Evolutionary conservation across 2,797 vertebrate species (phyloP).

Genomic region (Oreonectes daqikongensis): DNA sequence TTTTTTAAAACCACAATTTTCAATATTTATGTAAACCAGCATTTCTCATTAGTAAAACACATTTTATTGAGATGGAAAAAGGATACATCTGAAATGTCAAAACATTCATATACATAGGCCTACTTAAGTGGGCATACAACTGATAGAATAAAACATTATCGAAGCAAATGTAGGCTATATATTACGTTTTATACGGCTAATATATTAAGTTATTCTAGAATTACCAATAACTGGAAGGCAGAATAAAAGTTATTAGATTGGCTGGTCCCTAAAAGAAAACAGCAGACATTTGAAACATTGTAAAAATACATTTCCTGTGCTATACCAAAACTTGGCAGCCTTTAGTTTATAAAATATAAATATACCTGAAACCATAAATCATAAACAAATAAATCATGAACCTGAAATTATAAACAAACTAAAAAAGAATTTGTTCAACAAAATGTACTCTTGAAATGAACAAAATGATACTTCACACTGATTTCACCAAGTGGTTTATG

Average conservation of each 20-base stretch:
- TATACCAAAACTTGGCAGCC: neutral
- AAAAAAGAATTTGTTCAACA: constrained; percentile 5
- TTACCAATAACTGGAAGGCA: neutral
- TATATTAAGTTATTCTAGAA: neutral
- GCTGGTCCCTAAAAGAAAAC: neutral
- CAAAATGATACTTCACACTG: neutral
- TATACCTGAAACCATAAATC: neutral
- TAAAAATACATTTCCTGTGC: constrained; percentile 11
- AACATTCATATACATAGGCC: neutral
- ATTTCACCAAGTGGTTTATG: constrained; percentile 8
- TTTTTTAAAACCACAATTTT: too few species aligned
- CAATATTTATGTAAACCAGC: neutral
- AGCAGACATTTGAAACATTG: neutral
- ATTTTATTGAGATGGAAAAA: constrained; percentile 6
- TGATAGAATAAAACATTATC: neutral
- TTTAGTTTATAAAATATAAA: constrained; percentile 19
- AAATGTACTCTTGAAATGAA: neutral
- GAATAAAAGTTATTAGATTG: neutral
- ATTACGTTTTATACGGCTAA: too few species aligned
- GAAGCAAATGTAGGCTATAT: constrained; percentile 10
- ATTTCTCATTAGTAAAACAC: neutral
- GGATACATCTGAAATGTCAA: constrained; percentile 10
- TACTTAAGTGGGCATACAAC: neutral
- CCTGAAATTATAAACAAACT: neutral
- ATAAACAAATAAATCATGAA: neutral